Evolutionary conservation across 2,888 invertebrate species (phyloP), one percentile per base, ranked within the genome.

Genomic region (Limnephilus lunatus): DNA sequence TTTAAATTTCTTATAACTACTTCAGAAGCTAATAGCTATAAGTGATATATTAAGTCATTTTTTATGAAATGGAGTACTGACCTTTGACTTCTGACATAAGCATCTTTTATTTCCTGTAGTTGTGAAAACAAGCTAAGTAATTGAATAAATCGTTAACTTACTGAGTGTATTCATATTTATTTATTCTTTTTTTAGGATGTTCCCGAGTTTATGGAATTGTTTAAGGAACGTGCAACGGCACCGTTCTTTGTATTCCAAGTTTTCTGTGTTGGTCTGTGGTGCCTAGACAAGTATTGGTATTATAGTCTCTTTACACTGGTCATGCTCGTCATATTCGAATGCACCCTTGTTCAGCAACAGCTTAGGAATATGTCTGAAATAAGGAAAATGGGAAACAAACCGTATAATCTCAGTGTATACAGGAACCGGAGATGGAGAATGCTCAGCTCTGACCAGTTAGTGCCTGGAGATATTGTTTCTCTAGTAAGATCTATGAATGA

Each of bases 211-310:
- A 97, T 97, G 96, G 99, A 99, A 95, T 96, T 99, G 31, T 99
- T 99, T 95, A 98, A 98, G 94, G 99, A 99, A 95, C 96, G 99
- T 94, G 99, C 99, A 0, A 99, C 99, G 0, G 99, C 99, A 0
- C 99, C 99, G 2, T 99, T 99, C 95, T 99, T 99, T 95, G 99
- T 99, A 9, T 99, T 99, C 95, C 99, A 99, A 98, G 99, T 99
- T 92, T 99, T 99, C 95, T 99, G 99, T 95, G 99, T 99, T 86
- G 98, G 98, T 19, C 96, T 99, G 3, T 99, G 99, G 99, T 99
- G 99, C 95, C 96, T 99, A 94, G 99, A 99, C 95, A 99, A 99
- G 95, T 99, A 99, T 95, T 99, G 99, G 99, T 98, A 99, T 95
- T 99, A 99, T 95, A 99, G 99, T 91, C 97, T 99, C 92, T 99